phyloP scores from a whole-genome alignment of 2,888 invertebrate species.

The Melolontha melolontha region DNA sequence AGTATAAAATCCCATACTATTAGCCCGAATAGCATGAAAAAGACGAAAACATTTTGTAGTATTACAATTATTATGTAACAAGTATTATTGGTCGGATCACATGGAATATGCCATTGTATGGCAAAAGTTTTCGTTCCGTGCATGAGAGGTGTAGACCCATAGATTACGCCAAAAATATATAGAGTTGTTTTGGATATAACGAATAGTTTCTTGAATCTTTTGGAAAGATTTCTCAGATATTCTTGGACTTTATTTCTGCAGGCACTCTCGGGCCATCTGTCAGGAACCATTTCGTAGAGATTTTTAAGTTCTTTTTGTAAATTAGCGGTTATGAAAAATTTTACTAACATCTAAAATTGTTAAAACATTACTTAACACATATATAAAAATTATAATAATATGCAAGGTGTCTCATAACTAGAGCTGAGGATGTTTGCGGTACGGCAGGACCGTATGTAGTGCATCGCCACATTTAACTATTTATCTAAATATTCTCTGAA shows the following conservation, averaged over 20 bases:
- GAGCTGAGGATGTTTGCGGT: too few species aligned
- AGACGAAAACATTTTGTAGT: conserved; percentile 9
- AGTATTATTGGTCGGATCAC: conserved; percentile 1
- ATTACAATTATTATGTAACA: conserved; percentile 6
- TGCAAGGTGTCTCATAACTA: too few species aligned
- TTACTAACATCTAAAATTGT: too few species aligned
- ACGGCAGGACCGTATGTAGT: too few species aligned
- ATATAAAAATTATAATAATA: too few species aligned
- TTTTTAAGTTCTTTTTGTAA: too few species aligned
- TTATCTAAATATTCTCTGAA: too few species aligned
- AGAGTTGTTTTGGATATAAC: conserved; percentile 12
- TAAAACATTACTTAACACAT: too few species aligned
- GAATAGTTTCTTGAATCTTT: conserved; percentile 13
- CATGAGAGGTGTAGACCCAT: conserved; percentile 8
- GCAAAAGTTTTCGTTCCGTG: background rate
- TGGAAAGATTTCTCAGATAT: background rate
- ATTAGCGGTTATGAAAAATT: too few species aligned
- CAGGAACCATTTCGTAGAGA: conserved; percentile 11
- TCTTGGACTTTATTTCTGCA: conserved; percentile 15
- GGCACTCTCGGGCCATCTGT: conserved; percentile 20
- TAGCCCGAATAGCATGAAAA: background rate
- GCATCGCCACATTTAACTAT: too few species aligned
- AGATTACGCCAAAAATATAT: conserved; percentile 2
- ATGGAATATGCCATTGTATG: conserved; percentile 23
- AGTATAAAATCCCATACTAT: conserved; percentile 19